Conservation (phyloP, 2,797 vertebrate species). For the Cryptoprocta ferox region DNA sequence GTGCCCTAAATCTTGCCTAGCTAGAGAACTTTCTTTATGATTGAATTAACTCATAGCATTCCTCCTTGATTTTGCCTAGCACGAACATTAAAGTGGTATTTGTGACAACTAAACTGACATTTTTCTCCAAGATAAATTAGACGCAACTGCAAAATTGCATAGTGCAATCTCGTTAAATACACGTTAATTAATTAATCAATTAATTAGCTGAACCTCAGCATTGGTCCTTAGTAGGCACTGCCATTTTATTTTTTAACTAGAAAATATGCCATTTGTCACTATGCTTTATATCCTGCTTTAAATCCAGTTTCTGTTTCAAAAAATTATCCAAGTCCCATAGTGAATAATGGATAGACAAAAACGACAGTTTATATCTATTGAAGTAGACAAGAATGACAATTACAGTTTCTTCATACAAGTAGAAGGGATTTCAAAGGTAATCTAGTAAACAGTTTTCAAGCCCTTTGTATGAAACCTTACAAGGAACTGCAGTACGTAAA, state of each 20-base stretch:
- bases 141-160: constrained; percentile 21
- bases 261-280: not conserved
- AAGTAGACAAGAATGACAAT: not conserved
- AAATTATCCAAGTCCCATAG: not conserved
- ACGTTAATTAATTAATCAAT: not conserved
- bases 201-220: constrained; percentile 12
- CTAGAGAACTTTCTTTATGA: not conserved
- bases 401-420: constrained; percentile 18
- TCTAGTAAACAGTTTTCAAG: not conserved
- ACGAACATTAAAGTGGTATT: constrained; percentile 11
- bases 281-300: constrained; percentile 20
- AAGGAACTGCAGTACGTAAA: not conserved
- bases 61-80: constrained; percentile 1
- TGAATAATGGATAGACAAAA: not conserved
- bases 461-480: not conserved
- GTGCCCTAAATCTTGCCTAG: not conserved
- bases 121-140: constrained; percentile 46
- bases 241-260: constrained; percentile 32
- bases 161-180: not conserved
- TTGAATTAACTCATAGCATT: not conserved
- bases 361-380: not conserved
- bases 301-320: constrained; percentile 44
- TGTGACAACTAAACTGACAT: not conserved
- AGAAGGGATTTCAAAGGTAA: constrained; percentile 6
- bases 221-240: not conserved